Base-by-base conservation (phyloP, 2,888 invertebrate species). In the Epinotia brunnichana region DNA sequence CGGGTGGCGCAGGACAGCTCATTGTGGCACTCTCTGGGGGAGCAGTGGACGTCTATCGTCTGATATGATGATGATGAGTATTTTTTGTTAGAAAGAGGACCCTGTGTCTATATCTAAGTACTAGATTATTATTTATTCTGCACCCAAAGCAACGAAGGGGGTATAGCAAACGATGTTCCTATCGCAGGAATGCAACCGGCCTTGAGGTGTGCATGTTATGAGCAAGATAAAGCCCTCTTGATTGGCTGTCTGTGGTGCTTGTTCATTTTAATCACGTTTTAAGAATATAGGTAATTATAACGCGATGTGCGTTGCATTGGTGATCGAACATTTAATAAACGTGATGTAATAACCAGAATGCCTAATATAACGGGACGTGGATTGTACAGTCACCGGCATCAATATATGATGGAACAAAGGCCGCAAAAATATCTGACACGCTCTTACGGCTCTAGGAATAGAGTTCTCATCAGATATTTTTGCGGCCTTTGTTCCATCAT, bases 221-320 rank as follows among this genome's bases (percentile, higher is more conserved):
- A 63, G 57, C 48, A 51, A 39, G 70, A 70, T 70, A 64, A 59
- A 39, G 21, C 54, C 57, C 41, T 24, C 41, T 19, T 44, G 35
- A 64, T 66, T 71, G 29, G 24, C 9, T 24, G 61, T n/a, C 63
- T 13, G 35, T 54, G 53, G 66, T n/a, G n/a, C 35, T 67, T 48
- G 44, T 53, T 70, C 51, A 64, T 41, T 70, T 64, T 51, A 59
- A 70, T 71, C 71, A 66, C 71, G 60, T 71, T 60, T 66, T 51
- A 21, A 59, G 3, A 48, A 63, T n/a, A 57, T 29, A n/a, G n/a
- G n/a, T n/a, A n/a, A n/a, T n/a, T n/a, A 13, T 41, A 13, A 53
- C 11, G 1, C 19, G 2, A 39, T 15, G 7, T 44, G n/a, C 5
- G 44, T 15, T 41, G 41, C 41, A 41, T 4, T 44, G 44, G 9